Base-by-base conservation (phyloP, 2,797 vertebrate species). In the Platyrinchus mystaceus region DNA sequence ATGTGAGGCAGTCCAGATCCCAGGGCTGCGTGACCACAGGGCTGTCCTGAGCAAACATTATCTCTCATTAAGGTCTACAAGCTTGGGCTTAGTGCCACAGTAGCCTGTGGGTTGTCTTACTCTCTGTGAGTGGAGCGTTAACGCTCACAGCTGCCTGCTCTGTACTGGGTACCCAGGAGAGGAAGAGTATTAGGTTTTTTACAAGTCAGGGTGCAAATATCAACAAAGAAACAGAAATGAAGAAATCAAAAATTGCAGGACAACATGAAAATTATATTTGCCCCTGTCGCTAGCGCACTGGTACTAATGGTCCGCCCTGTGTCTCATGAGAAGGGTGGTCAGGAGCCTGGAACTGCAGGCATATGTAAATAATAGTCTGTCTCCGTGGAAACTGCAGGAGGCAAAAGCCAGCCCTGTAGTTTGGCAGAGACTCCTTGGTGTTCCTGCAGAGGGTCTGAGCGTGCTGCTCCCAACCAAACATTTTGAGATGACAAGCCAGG, bases 11-110 rank as follows among this genome's bases (percentile, higher is more conserved):
- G 43, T 24, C 44, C 75, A 80, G 78, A 77, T 92, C 64, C 49
- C 82, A 77, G 56, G 75, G 21, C 71, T 95, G 82, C 5, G 0
- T 53, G 82, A 87, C 64, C 71, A 77, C 32, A 55, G 55, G 74
- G 56, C 37, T 74, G 41, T 93, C 58, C 68, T 69, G 32, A 77
- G 41, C 2, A 16, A 89, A 84, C n/a, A 77, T 79, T 92, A 60
- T 62, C 68, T 74, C 87, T 93, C 82, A 91, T 91, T 91, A 83
- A 93, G 34, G 64, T 63, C 87, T 94, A 85, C 71, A 94, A 89
- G 49, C 44, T 87, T 3, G 19, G 52, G 67, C 49, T 92, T 77
- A 80, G 68, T 83, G 79, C 60, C 82, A 91, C 41, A 49, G 37
- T 59, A 91, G 81, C 49, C 82, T 91, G 52, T 0, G 3, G 32